Percentiles rank a stretch among this genome's conserved stretches.
phyloP scores from a whole-genome alignment of 2,888 invertebrate genomes.

The Lordiphosa fenestrarum region DNA sequence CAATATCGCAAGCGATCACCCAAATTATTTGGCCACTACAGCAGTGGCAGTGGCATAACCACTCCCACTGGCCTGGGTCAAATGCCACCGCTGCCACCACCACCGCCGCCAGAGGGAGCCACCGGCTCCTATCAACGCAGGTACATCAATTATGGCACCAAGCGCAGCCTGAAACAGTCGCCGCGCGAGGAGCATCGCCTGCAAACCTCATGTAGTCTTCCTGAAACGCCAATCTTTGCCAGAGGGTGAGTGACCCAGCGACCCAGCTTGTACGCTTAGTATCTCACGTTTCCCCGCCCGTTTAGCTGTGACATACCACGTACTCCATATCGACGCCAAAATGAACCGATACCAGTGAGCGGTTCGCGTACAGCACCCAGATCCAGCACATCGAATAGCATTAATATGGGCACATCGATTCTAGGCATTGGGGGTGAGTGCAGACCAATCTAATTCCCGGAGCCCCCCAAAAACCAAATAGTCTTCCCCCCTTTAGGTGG shows the following conservation, averaged over 20 bases:
- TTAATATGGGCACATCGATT: slow-evolving; percentile 80
- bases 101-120: slow-evolving; percentile 60
- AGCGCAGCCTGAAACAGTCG: slow-evolving; percentile 81
- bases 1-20: slow-evolving; percentile 85
- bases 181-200: slow-evolving; percentile 84
- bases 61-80: slow-evolving; percentile 70
- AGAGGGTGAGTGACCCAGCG: slow-evolving; percentile 81
- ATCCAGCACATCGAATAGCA: slow-evolving; percentile 80
- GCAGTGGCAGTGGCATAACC: slow-evolving; percentile 79
- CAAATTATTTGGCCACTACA: slow-evolving; percentile 81
- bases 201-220: slow-evolving; percentile 92
- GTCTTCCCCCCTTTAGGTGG: slow-evolving; percentile 41
- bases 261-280: too few relatives aligned
- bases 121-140: slow-evolving; percentile 81
- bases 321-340: slow-evolving; percentile 86
- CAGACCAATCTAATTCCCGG: background rate
- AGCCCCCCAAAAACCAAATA: background rate
- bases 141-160: slow-evolving; percentile 80
- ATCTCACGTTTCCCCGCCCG: background rate
- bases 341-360: slow-evolving; percentile 79
- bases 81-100: slow-evolving; percentile 56
- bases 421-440: slow-evolving; percentile 76
- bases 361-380: slow-evolving; percentile 83
- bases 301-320: slow-evolving; percentile 88
- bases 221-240: slow-evolving; percentile 94